Conservation (phyloP, 92 coral and sea anemone genomes). For the Zoanthus solanderi region DNA sequence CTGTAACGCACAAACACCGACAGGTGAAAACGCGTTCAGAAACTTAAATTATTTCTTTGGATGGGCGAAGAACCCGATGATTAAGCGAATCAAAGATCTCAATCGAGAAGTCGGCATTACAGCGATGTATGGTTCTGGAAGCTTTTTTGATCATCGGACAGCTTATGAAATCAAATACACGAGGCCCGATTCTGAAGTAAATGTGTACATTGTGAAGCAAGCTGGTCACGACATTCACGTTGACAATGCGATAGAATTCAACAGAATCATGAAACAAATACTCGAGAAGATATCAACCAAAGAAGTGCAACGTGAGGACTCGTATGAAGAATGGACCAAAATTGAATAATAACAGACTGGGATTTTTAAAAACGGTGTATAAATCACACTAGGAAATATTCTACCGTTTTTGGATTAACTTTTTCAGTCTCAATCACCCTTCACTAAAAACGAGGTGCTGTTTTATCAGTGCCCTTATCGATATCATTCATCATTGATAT, state of each 20-base stretch:
- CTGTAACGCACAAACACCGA: slow-evolving; percentile 88
- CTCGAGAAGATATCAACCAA: slow-evolving; percentile 32
- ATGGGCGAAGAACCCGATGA: slow-evolving; percentile 95
- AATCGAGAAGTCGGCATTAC: slow-evolving; percentile 74
- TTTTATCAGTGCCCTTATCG: no score
- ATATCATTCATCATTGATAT: no score
- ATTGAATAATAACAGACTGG: neutral
- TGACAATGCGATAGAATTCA: slow-evolving; percentile 84
- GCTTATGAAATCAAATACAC: slow-evolving; percentile 94
- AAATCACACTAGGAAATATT: no score
- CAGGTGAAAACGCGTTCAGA: slow-evolving; percentile 93
- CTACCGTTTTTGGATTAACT: no score
- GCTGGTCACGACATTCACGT: slow-evolving; percentile 93
- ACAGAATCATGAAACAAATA: slow-evolving; percentile 68
- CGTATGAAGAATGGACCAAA: neutral
- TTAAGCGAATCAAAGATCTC: slow-evolving; percentile 79
- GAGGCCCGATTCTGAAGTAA: slow-evolving; percentile 83
- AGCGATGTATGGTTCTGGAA: slow-evolving; percentile 86
- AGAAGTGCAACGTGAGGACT: neutral
- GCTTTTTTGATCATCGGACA: slow-evolving; percentile 94
- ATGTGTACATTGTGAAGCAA: slow-evolving; percentile 81
- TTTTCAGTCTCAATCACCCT: no score
- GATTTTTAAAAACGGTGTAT: no score
- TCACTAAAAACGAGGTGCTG: no score
- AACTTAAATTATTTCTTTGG: slow-evolving; percentile 82